Percentiles rank a stretch among this genome's conserved stretches.
phyloP scores from a whole-genome alignment of 2,888 invertebrate species.

The Cyrtodaria siliqua region DNA sequence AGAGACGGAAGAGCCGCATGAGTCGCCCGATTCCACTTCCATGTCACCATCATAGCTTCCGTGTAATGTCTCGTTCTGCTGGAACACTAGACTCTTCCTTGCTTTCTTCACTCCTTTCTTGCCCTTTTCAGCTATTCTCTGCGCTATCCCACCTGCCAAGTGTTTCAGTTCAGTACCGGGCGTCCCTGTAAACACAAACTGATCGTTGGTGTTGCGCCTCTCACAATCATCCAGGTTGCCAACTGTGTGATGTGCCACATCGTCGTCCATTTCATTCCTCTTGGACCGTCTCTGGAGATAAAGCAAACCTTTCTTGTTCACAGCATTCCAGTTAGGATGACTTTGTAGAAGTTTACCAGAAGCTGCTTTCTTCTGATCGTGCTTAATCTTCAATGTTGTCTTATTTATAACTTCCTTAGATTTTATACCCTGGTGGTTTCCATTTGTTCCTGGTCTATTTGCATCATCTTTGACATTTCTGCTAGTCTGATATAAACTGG shows the following conservation, averaged over 20 bases:
- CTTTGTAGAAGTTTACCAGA: too few species aligned
- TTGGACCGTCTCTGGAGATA: not conserved
- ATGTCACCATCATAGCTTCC: too few species aligned
- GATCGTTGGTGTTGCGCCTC: slow-evolving; percentile 12
- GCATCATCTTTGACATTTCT: too few species aligned
- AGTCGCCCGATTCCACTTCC: too few species aligned
- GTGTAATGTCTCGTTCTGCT: too few species aligned
- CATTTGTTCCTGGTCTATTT: too few species aligned
- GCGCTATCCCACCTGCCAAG: slow-evolving; percentile 11
- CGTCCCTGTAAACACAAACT: slow-evolving; percentile 25
- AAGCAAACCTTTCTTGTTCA: too few species aligned
- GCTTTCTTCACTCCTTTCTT: slow-evolving; percentile 35
- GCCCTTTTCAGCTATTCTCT: slow-evolving; percentile 42
- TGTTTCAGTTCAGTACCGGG: slow-evolving; percentile 44
- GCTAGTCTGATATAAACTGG: too few species aligned
- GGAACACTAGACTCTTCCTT: slow-evolving; percentile 48
- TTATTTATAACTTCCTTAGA: not conserved
- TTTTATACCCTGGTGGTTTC: too few species aligned
- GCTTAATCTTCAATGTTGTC: not conserved
- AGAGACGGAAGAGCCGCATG: too few species aligned
- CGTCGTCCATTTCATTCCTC: not conserved
- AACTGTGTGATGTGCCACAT: not conserved
- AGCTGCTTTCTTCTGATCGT: too few species aligned
- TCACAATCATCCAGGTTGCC: not conserved
- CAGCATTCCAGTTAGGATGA: too few species aligned